Evolutionary conservation across 2,888 invertebrate genomes (phyloP).

Genomic region (Apotomis turbidana): DNA sequence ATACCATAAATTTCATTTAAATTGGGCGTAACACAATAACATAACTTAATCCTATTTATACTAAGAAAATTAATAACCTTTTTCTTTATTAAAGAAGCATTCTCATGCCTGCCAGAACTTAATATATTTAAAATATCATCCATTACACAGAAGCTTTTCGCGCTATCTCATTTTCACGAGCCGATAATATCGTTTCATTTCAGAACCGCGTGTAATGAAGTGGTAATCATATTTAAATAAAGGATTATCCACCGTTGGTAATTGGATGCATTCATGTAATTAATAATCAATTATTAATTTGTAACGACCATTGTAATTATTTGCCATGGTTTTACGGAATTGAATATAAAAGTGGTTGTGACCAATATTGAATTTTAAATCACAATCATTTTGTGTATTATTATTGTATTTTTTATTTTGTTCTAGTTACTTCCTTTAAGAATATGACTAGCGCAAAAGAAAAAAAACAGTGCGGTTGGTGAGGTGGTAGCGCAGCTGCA

Average conservation of each 20-base stretch:
- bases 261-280: conserved; percentile 30
- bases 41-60: too few relatives aligned
- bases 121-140: conserved; percentile 7
- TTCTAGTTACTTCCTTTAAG: too few relatives aligned
- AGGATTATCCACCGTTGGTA: conserved; percentile 36
- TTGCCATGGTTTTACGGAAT: conserved; percentile 1
- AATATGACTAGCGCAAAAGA: too few relatives aligned
- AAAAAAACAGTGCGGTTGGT: too few relatives aligned
- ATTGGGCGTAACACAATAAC: not conserved
- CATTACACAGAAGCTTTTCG: not conserved
- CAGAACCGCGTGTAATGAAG: conserved; percentile 24
- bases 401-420: too few relatives aligned
- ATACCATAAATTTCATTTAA: not conserved
- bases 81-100: not conserved
- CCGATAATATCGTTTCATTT: conserved; percentile 26
- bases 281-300: conserved; percentile 33
- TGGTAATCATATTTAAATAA: conserved; percentile 40
- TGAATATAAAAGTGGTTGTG: conserved; percentile 3
- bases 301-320: conserved; percentile 8
- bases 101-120: not conserved
- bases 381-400: too few relatives aligned
- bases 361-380: not conserved
- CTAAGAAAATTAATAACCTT: too few relatives aligned
- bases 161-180: conserved; percentile 22
- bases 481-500: too few relatives aligned